These are phyloP conservation scores for Cerceris rybyensis DNA, from an alignment of 2,888 invertebrate genomes.

Conservation along the genomic window DNA sequence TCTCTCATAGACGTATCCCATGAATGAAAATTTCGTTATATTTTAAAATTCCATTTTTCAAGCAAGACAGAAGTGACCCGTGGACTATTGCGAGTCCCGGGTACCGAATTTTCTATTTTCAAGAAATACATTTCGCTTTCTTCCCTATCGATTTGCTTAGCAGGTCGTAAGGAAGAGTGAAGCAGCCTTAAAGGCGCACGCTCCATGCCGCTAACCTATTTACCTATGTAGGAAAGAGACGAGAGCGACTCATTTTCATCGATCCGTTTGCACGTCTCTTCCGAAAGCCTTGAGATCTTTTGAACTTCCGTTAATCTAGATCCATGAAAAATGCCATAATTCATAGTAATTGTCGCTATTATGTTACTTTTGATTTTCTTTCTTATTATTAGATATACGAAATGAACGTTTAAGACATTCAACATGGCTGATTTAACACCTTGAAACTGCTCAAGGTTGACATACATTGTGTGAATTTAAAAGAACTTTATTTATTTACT, in stretches of 20 bases:
- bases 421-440: no score
- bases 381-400: no score
- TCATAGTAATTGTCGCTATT: no score
- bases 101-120: conserved; percentile 40
- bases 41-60: no score
- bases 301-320: conserved; percentile 13
- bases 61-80: no score
- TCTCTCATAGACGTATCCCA: no score
- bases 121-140: conserved; percentile 57
- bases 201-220: conserved; percentile 71
- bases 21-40: no score
- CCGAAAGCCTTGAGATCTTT: conserved; percentile 14
- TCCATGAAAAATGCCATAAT: background rate
- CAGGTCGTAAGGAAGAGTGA: conserved; percentile 66
- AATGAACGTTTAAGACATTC: no score
- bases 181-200: conserved; percentile 71
- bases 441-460: no score
- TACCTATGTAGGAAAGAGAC: conserved; percentile 64
- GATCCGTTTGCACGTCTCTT: conserved; percentile 37
- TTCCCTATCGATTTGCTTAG: conserved; percentile 70
- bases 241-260: conserved; percentile 63
- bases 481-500: no score
- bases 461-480: no score
- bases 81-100: background rate
- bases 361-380: no score